These are phyloP conservation scores for Herpetotheres cachinnans DNA, from an alignment of 2,113 vertebrate genomes.

Conservation along the genomic window DNA sequence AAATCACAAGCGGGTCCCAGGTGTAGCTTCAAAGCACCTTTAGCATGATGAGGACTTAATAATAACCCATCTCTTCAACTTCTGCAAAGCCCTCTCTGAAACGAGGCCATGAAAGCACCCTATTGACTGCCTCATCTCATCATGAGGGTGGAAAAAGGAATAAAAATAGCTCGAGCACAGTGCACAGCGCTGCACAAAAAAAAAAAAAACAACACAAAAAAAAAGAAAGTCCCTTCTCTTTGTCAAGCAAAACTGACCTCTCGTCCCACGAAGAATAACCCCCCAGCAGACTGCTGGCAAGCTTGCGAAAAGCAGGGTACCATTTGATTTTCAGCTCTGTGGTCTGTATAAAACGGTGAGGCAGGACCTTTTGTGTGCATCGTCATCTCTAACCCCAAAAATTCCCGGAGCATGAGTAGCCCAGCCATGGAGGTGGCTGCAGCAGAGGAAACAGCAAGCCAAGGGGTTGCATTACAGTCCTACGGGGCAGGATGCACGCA, in stretches of 20 bases:
- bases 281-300: neutral
- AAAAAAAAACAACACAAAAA: no score
- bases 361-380: neutral
- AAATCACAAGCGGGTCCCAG: neutral
- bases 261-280: neutral
- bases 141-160: neutral
- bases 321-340: slow-evolving; percentile 1
- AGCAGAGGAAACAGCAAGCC: rapidly evolving
- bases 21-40: slow-evolving; percentile 6
- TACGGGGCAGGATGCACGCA: rapidly evolving
- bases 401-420: rapidly evolving
- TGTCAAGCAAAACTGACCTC: slow-evolving; percentile 18
- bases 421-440: rapidly evolving
- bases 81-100: neutral
- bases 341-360: neutral
- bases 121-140: slow-evolving; percentile 4
- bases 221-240: neutral
- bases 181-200: rapidly evolving
- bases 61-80: slow-evolving; percentile 20
- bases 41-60: neutral
- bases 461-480: rapidly evolving
- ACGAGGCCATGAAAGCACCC: slow-evolving; percentile 18
- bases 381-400: neutral
- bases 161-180: slow-evolving; percentile 7
- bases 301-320: neutral